phyloP scores from a whole-genome alignment of 1,140 invertebrate genomes.

The Xylocopa sonorina region DNA sequence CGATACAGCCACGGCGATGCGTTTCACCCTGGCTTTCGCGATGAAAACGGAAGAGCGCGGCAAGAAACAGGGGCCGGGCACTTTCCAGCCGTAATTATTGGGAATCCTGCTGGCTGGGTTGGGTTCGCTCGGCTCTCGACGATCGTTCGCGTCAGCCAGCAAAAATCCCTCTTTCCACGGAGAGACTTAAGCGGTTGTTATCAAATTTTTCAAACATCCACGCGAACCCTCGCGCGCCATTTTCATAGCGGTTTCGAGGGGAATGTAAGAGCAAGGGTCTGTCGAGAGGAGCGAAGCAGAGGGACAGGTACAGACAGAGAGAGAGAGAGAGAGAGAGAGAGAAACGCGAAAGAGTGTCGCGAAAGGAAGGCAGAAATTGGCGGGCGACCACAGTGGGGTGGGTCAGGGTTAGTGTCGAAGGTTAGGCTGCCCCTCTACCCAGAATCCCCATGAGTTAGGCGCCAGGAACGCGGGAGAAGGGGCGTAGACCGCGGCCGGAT shows the following conservation, averaged over 20 bases:
- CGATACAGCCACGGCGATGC: background rate
- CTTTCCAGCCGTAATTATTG: conserved; percentile 20
- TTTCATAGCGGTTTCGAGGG: too few species aligned
- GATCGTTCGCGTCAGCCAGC: too few species aligned
- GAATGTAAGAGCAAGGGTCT: too few species aligned
- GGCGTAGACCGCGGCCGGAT: conserved; percentile 23
- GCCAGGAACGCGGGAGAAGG: conserved; percentile 9
- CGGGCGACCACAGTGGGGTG: conserved; percentile 43
- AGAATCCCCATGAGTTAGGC: conserved; percentile 12
- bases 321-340: background rate
- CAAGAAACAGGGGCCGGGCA: background rate
- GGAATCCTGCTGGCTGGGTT: background rate
- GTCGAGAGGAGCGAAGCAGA: too few species aligned
- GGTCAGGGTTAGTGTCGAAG: conserved; percentile 68
- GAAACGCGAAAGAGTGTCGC: background rate
- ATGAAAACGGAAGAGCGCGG: background rate
- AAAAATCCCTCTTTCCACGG: too few species aligned
- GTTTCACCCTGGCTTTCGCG: background rate
- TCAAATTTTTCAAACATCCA: too few species aligned
- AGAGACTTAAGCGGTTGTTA: too few species aligned
- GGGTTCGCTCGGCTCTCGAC: too few species aligned
- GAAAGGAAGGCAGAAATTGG: conserved; percentile 17
- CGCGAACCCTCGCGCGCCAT: too few species aligned
- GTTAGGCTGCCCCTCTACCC: conserved; percentile 50
- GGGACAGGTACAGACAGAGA: too few species aligned